Evolutionary conservation across 2,888 invertebrate species (phyloP).

Genomic region (Syritta pipiens): DNA sequence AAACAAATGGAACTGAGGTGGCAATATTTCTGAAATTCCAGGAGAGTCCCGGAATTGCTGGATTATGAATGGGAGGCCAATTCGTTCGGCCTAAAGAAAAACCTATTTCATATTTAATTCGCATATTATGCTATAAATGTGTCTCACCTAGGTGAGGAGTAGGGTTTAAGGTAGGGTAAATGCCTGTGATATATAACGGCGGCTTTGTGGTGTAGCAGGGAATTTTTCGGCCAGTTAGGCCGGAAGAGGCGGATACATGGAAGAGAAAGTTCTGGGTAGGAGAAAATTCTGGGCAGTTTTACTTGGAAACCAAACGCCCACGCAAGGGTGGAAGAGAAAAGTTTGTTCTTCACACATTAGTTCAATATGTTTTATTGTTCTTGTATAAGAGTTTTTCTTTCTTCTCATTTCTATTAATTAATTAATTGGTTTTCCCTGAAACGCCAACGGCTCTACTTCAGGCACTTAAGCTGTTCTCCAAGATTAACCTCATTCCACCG

Average conservation of each 20-base stretch:
- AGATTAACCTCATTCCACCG: no score
- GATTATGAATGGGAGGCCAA: slow-evolving; percentile 26
- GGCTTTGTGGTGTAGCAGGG: background rate
- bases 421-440: slow-evolving; percentile 15
- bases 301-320: background rate
- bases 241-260: slow-evolving; percentile 5
- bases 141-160: background rate
- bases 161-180: background rate
- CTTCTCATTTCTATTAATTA: background rate
- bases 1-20: slow-evolving; percentile 37
- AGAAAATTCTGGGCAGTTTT: slow-evolving; percentile 1
- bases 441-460: no score
- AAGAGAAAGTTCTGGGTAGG: background rate
- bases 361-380: background rate
- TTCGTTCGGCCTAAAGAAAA: slow-evolving; percentile 25
- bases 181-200: slow-evolving; percentile 17
- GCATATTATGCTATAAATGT: slow-evolving; percentile 30
- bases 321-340: background rate
- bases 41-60: slow-evolving; percentile 14
- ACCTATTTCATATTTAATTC: slow-evolving; percentile 41
- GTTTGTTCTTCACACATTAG: slow-evolving; percentile 6
- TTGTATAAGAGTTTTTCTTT: background rate
- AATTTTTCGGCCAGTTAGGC: slow-evolving; percentile 23
- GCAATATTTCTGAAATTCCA: slow-evolving; percentile 24
- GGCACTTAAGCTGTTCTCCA: no score